These are phyloP conservation scores for Triplophysa rosa DNA, from an alignment of 2,113 vertebrate species.

Conservation along the genomic window DNA sequence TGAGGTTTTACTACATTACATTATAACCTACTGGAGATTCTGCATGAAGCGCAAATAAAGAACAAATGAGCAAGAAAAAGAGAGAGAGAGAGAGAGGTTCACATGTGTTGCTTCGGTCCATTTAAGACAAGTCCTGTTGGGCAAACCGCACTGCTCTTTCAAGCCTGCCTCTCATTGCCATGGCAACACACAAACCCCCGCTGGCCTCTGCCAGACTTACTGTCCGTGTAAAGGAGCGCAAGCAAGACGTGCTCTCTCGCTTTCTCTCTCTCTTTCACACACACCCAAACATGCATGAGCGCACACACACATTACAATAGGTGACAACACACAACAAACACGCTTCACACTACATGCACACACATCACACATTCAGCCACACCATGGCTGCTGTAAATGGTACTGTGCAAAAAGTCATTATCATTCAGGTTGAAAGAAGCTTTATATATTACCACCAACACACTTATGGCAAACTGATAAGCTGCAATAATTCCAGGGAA, in stretches of 20 bases:
- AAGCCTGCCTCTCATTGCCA: conserved; percentile 78
- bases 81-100: conserved; percentile 23
- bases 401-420: conserved; percentile 53
- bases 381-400: conserved; percentile 57
- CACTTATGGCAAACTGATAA: conserved; percentile 54
- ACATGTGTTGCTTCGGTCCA: conserved; percentile 67
- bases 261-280: conserved; percentile 52
- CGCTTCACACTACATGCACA: neutral
- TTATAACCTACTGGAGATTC: conserved; percentile 18
- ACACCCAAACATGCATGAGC: conserved; percentile 69
- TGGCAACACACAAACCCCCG: conserved; percentile 80
- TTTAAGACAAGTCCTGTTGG: conserved; percentile 76
- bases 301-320: conserved; percentile 54
- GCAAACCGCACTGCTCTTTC: conserved; percentile 78
- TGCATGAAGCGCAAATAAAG: neutral
- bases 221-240: conserved; percentile 74
- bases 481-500: conserved; percentile 61
- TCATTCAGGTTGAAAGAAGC: conserved; percentile 49
- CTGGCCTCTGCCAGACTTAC: conserved; percentile 79
- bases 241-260: conserved; percentile 54
- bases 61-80: neutral
- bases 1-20: conserved; percentile 19
- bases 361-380: neutral
- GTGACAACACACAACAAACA: conserved; percentile 19
- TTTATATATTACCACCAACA: conserved; percentile 32